A percentile compares a stretch with the other conserved stretches of the same genome.
Conservation (phyloP, 2,888 invertebrate genomes). For the Steinernema carpocapsae region DNA sequence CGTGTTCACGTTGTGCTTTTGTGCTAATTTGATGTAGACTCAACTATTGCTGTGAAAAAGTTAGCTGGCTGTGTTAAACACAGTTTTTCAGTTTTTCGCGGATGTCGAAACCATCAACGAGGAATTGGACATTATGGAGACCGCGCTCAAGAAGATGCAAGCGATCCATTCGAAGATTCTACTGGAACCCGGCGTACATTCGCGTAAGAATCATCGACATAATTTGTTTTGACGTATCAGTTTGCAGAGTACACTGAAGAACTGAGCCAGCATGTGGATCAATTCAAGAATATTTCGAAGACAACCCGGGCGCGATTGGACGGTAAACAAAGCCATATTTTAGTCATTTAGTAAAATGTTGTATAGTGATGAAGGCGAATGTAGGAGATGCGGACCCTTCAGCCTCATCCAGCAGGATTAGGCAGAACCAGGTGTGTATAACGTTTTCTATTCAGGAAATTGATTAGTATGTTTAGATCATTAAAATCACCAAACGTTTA, state of each 20-base stretch:
- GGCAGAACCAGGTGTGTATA: conserved; percentile 44
- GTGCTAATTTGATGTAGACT: conserved; percentile 13
- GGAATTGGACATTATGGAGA: conserved; percentile 40
- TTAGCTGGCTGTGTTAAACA: conserved; percentile 44
- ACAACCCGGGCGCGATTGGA: conserved; percentile 36
- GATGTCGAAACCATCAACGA: conserved; percentile 5
- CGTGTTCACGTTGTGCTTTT: not conserved
- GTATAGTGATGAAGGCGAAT: conserved; percentile 41
- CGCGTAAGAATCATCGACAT: conserved; percentile 26
- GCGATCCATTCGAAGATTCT: conserved; percentile 47
- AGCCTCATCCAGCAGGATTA: conserved; percentile 41
- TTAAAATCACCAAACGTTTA: conserved; percentile 38
- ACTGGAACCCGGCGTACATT: conserved; percentile 43
- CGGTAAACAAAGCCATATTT: conserved; percentile 10
- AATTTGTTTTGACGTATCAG: not conserved
- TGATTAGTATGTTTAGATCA: conserved; percentile 37
- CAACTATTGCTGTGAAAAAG: conserved; percentile 5
- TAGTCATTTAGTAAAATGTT: not conserved
- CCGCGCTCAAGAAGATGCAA: conserved; percentile 37
- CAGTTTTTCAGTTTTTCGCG: not conserved
- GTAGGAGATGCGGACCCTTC: conserved; percentile 31
- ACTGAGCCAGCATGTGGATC: conserved; percentile 41
- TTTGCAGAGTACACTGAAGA: conserved; percentile 43
- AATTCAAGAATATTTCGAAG: conserved; percentile 43
- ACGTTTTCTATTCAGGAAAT: not conserved